phyloP scores from a whole-genome alignment of 92 coral and sea anemone genomes.

The Micromussa lordhowensis region DNA sequence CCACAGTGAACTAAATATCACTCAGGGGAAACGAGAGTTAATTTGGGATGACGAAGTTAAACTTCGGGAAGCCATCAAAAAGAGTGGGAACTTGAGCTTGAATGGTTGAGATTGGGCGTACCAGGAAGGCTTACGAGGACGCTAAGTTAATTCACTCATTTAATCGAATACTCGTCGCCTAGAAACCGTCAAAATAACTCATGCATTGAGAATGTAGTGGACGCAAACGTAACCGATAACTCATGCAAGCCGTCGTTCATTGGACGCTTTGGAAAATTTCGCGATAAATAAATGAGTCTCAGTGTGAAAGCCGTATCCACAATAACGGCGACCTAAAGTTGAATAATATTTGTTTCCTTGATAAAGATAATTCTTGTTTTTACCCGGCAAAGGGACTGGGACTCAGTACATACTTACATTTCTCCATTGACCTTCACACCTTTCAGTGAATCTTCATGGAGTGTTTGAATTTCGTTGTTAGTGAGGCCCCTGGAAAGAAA shows the following conservation, averaged over 20 bases:
- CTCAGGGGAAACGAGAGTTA: background rate
- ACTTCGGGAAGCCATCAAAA: background rate
- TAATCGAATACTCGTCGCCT: no score
- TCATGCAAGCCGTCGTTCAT: no score
- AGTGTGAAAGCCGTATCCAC: background rate
- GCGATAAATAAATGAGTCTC: no score
- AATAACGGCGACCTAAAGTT: background rate
- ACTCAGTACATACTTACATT: constrained; percentile 53
- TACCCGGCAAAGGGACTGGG: background rate
- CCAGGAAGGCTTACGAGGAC: no score
- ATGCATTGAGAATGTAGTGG: no score
- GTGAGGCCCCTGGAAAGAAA: constrained; percentile 60
- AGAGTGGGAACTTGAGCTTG: no score
- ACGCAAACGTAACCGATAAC: no score
- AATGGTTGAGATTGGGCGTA: no score
- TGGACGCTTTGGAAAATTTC: no score
- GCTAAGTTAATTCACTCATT: no score
- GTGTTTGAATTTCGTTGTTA: constrained; percentile 65
- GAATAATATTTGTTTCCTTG: background rate
- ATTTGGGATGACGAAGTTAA: background rate
- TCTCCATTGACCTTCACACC: constrained; percentile 56
- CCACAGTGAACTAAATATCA: background rate
- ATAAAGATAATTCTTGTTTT: background rate
- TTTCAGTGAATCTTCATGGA: constrained; percentile 71
- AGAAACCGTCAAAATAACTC: no score